Percentiles rank a stretch among this genome's conserved stretches.
Conservation (phyloP, 2,113 vertebrate genomes). For the Tretioscincus oriximinensis region DNA sequence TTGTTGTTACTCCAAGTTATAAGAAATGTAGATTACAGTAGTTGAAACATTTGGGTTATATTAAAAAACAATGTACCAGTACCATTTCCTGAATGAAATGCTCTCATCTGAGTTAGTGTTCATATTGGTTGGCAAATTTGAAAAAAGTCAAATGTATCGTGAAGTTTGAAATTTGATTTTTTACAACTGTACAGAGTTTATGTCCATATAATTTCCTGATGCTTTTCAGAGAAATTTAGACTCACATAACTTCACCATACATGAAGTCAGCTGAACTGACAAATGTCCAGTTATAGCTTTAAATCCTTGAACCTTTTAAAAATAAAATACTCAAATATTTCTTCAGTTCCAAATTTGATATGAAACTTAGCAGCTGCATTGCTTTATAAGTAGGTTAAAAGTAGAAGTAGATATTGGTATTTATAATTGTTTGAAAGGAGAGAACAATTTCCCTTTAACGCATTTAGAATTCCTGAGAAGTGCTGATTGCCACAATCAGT, state of each 20-base stretch:
- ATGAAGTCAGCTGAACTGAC: slow-evolving; percentile 35
- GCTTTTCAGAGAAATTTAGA: slow-evolving; percentile 21
- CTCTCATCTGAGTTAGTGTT: neutral
- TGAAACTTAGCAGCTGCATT: slow-evolving; percentile 31
- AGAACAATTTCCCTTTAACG: slow-evolving; percentile 39
- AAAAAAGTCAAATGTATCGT: neutral
- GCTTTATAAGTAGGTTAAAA: slow-evolving; percentile 40
- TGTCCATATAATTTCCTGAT: neutral
- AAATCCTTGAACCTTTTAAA: neutral
- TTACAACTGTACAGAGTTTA: neutral
- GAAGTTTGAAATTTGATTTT: neutral
- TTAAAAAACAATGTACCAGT: neutral
- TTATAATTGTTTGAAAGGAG: slow-evolving; percentile 20
- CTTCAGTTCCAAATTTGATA: slow-evolving; percentile 22
- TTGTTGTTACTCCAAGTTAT: neutral
- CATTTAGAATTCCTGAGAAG: slow-evolving; percentile 28
- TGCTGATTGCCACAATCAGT: neutral
- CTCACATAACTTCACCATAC: neutral
- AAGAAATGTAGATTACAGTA: neutral
- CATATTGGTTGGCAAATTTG: neutral
- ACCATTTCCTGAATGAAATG: neutral
- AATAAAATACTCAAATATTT: slow-evolving; percentile 31
- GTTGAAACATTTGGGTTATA: neutral
- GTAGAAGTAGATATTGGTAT: slow-evolving; percentile 52
- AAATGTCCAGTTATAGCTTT: slow-evolving; percentile 20